phyloP scores from a whole-genome alignment of 2,113 vertebrate species.

The Isichthys henryi region DNA sequence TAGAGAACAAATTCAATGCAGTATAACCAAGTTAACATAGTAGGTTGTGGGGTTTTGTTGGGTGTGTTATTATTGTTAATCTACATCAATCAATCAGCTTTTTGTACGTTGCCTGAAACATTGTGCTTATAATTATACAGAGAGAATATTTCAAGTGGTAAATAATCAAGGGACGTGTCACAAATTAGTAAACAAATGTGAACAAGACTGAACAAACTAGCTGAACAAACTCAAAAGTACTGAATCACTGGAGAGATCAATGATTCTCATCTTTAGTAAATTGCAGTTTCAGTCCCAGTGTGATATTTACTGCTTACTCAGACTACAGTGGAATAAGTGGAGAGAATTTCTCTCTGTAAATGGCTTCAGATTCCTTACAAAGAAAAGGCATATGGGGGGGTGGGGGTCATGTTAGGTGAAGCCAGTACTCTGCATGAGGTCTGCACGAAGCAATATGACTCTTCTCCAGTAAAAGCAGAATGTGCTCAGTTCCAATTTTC shows the following conservation, averaged over 20 bases:
- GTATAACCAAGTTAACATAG: too few species aligned
- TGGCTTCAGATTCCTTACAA: background rate
- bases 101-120: background rate
- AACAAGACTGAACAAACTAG: background rate
- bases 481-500: background rate
- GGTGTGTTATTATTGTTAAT: background rate
- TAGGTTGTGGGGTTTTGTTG: background rate
- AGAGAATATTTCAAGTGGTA: background rate
- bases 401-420: conserved; percentile 55
- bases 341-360: conserved; percentile 16
- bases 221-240: background rate
- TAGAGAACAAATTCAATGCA: background rate
- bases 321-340: background rate
- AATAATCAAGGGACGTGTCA: background rate
- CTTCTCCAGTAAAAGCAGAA: conserved; percentile 19
- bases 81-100: background rate
- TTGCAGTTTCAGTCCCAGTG: background rate
- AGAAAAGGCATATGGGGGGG: conserved; percentile 28
- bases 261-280: background rate
- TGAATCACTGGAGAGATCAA: background rate
- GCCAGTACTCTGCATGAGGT: conserved; percentile 42
- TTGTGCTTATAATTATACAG: background rate
- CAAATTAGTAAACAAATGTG: background rate
- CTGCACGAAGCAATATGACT: conserved; percentile 38
- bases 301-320: background rate